phyloP scores from a whole-genome alignment of 2,888 invertebrate species.

The Caradrina kadenii region DNA sequence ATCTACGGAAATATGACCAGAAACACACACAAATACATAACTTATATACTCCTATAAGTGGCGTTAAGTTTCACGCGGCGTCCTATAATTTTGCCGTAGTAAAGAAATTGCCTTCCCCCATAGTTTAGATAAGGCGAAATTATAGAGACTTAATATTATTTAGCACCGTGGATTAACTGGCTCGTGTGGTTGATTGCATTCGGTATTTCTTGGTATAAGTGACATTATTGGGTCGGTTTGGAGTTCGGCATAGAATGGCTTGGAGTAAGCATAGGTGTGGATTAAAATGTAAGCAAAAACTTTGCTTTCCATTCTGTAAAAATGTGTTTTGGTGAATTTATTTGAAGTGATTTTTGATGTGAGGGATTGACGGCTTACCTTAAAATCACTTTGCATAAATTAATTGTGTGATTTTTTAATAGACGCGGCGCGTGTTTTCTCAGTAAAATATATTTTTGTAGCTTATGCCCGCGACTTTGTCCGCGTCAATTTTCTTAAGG shows the following conservation, averaged over 20 bases:
- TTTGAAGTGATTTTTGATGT: too few species aligned
- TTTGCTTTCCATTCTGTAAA: too few species aligned
- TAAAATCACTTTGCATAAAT: too few species aligned
- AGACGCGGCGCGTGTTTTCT: too few species aligned
- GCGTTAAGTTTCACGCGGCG: slow-evolving; percentile 74
- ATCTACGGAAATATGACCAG: slow-evolving; percentile 41
- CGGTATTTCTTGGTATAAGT: slow-evolving; percentile 17
- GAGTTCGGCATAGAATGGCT: not conserved
- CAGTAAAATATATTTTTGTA: too few species aligned
- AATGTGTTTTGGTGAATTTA: too few species aligned
- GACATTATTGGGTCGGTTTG: slow-evolving; percentile 32
- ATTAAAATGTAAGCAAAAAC: too few species aligned
- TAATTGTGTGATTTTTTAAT: too few species aligned
- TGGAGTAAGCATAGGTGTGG: not conserved
- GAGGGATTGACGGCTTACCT: too few species aligned
- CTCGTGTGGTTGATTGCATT: slow-evolving; percentile 39
- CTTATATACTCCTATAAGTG: slow-evolving; percentile 34
- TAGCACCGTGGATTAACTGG: slow-evolving; percentile 42
- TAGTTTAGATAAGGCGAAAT: slow-evolving; percentile 75
- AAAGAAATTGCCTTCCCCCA: slow-evolving; percentile 76
- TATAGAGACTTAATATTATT: slow-evolving; percentile 74
- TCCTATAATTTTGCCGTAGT: slow-evolving; percentile 76
- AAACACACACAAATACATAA: slow-evolving; percentile 33
- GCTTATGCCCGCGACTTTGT: too few species aligned
- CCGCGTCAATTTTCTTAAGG: too few species aligned